phyloP scores from a whole-genome alignment of 2,797 vertebrate genomes.

The Mycteria americana region DNA sequence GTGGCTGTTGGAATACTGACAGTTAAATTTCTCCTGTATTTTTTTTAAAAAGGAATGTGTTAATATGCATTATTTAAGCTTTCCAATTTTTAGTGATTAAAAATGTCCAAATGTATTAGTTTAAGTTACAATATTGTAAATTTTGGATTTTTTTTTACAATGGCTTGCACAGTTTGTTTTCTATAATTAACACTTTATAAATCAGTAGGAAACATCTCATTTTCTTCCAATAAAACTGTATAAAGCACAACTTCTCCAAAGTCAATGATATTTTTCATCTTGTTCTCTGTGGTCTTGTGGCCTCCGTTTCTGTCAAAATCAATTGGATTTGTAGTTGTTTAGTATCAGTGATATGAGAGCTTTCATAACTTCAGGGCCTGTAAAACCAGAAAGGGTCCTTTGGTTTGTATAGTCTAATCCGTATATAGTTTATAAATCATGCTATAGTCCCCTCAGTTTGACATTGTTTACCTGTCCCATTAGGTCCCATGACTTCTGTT shows the following conservation, averaged over 20 bases:
- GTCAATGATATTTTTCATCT: not conserved
- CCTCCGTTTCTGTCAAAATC: not conserved
- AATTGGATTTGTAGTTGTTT: not conserved
- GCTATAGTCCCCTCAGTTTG: not conserved
- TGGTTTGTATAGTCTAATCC: not conserved
- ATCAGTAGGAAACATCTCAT: not conserved
- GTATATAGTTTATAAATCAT: not conserved
- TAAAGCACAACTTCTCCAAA: accelerated
- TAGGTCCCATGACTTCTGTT: not conserved
- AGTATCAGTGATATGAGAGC: not conserved
- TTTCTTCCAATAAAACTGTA: not conserved
- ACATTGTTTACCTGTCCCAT: not conserved
- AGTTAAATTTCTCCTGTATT: not conserved
- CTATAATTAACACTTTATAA: not conserved
- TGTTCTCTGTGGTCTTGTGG: not conserved
- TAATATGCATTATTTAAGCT: not conserved
- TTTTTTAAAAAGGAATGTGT: not conserved
- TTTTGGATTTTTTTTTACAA: not conserved
- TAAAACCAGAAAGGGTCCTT: not conserved
- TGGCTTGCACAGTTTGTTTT: not conserved
- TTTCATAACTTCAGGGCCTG: not conserved
- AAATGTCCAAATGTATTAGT: not conserved
- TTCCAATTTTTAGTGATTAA: not conserved
- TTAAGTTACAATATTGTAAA: not conserved
- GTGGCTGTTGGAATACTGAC: not conserved